phyloP scores from a whole-genome alignment of 2,888 invertebrate genomes.

The Lasiommata megera region DNA sequence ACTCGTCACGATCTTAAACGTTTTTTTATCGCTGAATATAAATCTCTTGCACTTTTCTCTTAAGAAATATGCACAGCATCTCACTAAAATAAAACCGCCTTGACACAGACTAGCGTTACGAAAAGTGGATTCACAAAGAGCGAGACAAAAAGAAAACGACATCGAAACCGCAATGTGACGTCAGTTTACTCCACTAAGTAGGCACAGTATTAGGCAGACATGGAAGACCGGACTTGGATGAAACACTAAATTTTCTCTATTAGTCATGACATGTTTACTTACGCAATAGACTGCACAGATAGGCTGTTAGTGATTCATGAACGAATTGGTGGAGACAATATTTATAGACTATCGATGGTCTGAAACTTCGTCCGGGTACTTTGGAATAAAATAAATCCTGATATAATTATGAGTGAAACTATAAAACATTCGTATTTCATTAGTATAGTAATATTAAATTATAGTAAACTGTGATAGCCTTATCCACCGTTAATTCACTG shows the following conservation, averaged over 20 bases:
- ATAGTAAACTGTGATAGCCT: too few species aligned
- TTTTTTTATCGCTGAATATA: too few species aligned
- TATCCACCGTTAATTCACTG: too few species aligned
- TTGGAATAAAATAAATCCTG: neutral
- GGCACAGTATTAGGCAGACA: neutral
- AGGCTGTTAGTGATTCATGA: constrained; percentile 20
- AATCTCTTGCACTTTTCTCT: too few species aligned
- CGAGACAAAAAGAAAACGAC: constrained; percentile 24
- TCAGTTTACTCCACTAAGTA: constrained; percentile 1
- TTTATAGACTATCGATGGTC: neutral
- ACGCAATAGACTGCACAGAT: constrained; percentile 31
- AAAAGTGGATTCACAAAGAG: constrained; percentile 10
- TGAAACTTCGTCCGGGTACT: neutral
- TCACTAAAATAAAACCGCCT: constrained; percentile 21
- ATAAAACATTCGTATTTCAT: too few species aligned
- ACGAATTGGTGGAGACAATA: constrained; percentile 15
- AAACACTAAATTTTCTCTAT: constrained; percentile 28
- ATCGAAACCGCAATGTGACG: constrained; percentile 27
- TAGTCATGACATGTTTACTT: constrained; percentile 39
- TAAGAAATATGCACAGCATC: neutral
- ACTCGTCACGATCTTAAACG: too few species aligned
- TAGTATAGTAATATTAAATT: too few species aligned
- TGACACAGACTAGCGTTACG: constrained; percentile 23
- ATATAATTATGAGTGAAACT: too few species aligned
- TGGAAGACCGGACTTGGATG: constrained; percentile 23